These are phyloP conservation scores for Champsocephalus gunnari DNA, from an alignment of 2,797 vertebrate genomes.

Conservation along the genomic window DNA sequence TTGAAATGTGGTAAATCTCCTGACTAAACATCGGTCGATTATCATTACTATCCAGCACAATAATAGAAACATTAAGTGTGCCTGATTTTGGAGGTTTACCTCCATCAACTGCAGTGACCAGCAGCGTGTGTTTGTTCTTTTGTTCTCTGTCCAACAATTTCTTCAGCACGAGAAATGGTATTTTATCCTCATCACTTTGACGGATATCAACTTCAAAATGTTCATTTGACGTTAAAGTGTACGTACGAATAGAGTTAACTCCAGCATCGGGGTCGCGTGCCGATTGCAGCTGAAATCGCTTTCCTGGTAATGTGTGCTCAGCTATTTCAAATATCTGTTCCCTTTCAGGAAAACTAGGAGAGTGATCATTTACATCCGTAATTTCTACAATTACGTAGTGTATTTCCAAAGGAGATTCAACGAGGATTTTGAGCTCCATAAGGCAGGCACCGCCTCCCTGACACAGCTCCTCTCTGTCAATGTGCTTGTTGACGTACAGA, in stretches of 20 bases:
- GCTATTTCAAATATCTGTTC: conserved; percentile 67
- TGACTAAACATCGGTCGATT: conserved; percentile 67
- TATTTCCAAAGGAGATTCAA: conserved; percentile 85
- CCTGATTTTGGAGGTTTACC: conserved; percentile 66
- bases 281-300: conserved; percentile 81
- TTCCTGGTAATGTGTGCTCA: conserved; percentile 59
- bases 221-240: conserved; percentile 69
- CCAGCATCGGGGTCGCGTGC: conserved; percentile 85
- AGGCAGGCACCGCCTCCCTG: conserved; percentile 68
- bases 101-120: conserved; percentile 71
- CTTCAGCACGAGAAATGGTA: conserved; percentile 72
- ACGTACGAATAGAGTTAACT: conserved; percentile 76
- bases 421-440: conserved; percentile 82
- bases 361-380: conserved; percentile 83
- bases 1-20: conserved; percentile 54
- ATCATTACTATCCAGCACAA: conserved; percentile 70
- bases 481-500: conserved; percentile 75
- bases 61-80: conserved; percentile 58
- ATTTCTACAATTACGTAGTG: conserved; percentile 81
- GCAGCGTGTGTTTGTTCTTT: conserved; percentile 31
- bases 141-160: conserved; percentile 75
- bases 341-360: conserved; percentile 70
- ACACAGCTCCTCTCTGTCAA: conserved; percentile 85
- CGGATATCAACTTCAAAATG: conserved; percentile 74
- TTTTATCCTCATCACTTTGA: conserved; percentile 65